phyloP scores from a whole-genome alignment of 1,140 invertebrate genomes.

The Heliconius hermathena region DNA sequence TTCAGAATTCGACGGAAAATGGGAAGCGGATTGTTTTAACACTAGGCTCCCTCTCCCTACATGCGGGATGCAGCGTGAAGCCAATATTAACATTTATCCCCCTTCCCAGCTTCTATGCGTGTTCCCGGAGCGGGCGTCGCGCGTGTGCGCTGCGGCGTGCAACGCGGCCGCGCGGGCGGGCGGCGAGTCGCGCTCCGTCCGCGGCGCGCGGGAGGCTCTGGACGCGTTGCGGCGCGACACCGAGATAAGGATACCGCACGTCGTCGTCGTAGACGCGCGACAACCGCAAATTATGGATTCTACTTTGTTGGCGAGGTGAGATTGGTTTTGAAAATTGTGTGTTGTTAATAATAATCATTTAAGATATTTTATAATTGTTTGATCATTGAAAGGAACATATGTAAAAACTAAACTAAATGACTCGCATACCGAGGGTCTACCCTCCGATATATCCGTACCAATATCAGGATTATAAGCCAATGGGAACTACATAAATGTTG shows the following conservation, averaged over 20 bases:
- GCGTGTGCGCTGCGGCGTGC: constrained; percentile 69
- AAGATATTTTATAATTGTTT: too few species aligned
- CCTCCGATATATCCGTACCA: too few species aligned
- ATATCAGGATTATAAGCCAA: too few species aligned
- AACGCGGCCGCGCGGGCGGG: constrained; percentile 62
- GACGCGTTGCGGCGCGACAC: constrained; percentile 66
- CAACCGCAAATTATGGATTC: constrained; percentile 68
- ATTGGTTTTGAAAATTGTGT: too few species aligned
- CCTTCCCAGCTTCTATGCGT: constrained; percentile 69
- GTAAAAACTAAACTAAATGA: too few species aligned
- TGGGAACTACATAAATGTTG: too few species aligned
- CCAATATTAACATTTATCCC: neutral
- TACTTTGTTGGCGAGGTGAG: constrained; percentile 60
- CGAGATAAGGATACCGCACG: constrained; percentile 63
- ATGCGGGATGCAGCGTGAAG: too few species aligned
- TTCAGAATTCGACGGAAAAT: too few species aligned
- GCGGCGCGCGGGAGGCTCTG: constrained; percentile 60
- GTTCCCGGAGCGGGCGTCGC: constrained; percentile 70
- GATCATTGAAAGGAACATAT: too few species aligned
- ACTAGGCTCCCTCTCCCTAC: neutral
- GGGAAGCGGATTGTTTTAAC: too few species aligned
- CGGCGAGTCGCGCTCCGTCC: constrained; percentile 64
- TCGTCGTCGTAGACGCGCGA: constrained; percentile 67
- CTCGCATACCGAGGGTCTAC: too few species aligned
- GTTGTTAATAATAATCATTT: too few species aligned